Conservation (phyloP, 2,113 vertebrate genomes). For the Hypocryptadius cinnamomeus region DNA sequence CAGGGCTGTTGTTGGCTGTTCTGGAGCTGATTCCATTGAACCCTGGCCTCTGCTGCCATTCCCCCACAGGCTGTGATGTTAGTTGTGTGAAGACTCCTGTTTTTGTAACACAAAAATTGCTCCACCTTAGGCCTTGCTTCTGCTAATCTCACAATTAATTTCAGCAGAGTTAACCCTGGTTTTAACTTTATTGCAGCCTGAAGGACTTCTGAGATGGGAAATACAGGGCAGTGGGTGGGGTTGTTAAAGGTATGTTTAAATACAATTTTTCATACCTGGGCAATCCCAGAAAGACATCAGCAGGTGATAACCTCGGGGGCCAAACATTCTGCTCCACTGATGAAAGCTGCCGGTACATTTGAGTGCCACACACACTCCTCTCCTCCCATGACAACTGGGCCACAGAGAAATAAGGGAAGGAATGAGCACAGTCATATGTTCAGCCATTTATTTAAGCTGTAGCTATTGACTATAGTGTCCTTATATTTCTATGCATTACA, state of each 20-base stretch:
- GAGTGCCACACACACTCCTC: background rate
- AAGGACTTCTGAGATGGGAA: background rate
- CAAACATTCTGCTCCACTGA: background rate
- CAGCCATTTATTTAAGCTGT: background rate
- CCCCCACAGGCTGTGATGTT: accelerated
- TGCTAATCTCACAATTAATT: background rate
- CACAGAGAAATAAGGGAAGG: background rate
- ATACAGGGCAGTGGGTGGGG: background rate
- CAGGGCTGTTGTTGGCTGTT: background rate
- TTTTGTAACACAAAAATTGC: background rate
- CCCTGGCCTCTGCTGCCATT: accelerated
- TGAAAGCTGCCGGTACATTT: background rate
- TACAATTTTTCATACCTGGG: background rate
- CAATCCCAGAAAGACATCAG: background rate
- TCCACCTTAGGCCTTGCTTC: background rate
- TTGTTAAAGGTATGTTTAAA: background rate
- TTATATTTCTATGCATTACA: background rate
- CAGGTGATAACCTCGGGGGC: background rate
- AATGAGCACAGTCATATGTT: background rate
- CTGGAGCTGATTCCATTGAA: background rate
- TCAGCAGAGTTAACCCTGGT: background rate
- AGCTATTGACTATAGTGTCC: background rate
- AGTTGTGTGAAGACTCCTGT: background rate
- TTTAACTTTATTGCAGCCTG: background rate
- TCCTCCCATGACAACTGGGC: background rate